Conservation (phyloP, 1,140 invertebrate species). For the Orchesella cincta region DNA sequence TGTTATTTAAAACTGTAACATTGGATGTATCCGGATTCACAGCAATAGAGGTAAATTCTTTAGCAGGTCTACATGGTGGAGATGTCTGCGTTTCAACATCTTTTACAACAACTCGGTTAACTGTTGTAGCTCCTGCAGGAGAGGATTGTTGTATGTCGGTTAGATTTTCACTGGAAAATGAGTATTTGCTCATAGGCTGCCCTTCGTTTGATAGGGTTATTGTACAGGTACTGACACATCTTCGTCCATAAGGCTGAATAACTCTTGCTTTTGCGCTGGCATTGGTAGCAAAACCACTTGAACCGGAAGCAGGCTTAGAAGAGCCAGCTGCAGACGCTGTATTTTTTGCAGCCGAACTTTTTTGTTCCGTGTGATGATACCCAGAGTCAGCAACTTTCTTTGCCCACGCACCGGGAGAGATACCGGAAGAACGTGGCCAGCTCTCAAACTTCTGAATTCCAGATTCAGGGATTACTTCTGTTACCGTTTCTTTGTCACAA, state of each 20-base stretch:
- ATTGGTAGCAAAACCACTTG: too few species aligned
- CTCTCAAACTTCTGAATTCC: conserved; percentile 51
- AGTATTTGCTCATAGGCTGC: background rate
- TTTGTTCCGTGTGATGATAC: background rate
- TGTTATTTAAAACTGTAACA: background rate
- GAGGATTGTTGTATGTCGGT: background rate
- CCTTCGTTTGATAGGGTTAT: conserved; percentile 59
- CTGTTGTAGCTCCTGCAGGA: background rate
- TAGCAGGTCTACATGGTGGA: background rate
- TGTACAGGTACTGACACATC: conserved; percentile 69
- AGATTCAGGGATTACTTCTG: conserved; percentile 44
- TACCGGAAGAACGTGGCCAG: conserved; percentile 31
- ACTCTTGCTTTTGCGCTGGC: conserved; percentile 37
- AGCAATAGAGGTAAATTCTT: background rate
- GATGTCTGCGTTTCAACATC: conserved; percentile 21
- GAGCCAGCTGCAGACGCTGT: too few species aligned
- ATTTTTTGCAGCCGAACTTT: background rate
- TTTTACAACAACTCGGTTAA: background rate
- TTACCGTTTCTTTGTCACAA: conserved; percentile 30
- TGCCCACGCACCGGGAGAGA: background rate
- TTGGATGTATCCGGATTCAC: background rate
- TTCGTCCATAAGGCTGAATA: conserved; percentile 56
- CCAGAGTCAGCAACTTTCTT: too few species aligned
- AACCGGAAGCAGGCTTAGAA: too few species aligned
- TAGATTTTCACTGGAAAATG: conserved; percentile 23